Conservation (phyloP, 2,113 vertebrate genomes). For the Polyodon spathula region DNA sequence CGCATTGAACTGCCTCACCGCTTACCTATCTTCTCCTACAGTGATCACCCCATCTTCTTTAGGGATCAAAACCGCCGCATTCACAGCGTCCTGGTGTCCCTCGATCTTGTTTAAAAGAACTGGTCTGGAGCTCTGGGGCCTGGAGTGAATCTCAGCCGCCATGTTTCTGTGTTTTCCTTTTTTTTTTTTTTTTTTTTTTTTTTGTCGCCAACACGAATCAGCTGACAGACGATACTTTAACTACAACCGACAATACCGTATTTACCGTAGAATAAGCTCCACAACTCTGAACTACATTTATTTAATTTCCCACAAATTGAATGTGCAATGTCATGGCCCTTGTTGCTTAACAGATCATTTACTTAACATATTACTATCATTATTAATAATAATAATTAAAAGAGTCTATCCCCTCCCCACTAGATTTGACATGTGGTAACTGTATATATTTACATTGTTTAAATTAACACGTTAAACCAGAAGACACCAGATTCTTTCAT, state of each 20-base stretch:
- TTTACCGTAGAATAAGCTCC: neutral
- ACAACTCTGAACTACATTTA: neutral
- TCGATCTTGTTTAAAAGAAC: conserved; percentile 90
- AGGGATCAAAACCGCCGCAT: conserved; percentile 78
- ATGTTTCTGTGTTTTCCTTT: conserved; percentile 47
- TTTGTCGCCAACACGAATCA: conserved; percentile 37
- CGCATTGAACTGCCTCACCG: no score
- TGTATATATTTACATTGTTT: no score
- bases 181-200: conserved; percentile 24
- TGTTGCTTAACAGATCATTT: neutral
- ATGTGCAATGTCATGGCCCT: neutral
- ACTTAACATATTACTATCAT: neutral
- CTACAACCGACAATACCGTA: conserved; percentile 34
- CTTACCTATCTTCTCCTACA: conserved; percentile 87
- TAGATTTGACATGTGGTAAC: neutral
- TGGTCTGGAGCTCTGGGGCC: conserved; percentile 81
- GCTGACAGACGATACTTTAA: conserved; percentile 35
- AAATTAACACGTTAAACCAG: no score
- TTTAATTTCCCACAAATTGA: neutral
- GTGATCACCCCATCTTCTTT: conserved; percentile 95
- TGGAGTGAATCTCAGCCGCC: conserved; percentile 94
- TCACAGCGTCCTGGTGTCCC: conserved; percentile 82
- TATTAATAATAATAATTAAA: neutral
- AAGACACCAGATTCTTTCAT: no score
- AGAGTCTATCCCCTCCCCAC: neutral